Evolutionary conservation across 2,888 invertebrate species (phyloP).

Genomic region (Drosophila multiciliata): DNA sequence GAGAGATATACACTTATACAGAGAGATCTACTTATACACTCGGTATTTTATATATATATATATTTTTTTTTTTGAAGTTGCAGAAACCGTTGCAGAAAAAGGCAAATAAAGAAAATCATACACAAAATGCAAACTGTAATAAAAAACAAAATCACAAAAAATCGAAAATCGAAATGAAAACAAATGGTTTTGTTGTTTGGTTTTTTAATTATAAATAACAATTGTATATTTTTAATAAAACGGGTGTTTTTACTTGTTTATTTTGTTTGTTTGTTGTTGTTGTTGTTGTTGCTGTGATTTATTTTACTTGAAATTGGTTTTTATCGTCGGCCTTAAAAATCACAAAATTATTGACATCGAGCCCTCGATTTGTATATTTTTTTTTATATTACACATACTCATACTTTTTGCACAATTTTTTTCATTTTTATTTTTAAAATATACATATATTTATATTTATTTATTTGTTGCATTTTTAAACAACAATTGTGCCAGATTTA

Average conservation of each 20-base stretch:
- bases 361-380: slow-evolving; percentile 46
- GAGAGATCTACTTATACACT: slow-evolving; percentile 14
- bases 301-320: slow-evolving; percentile 51
- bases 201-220: slow-evolving; percentile 84
- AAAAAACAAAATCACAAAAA: slow-evolving; percentile 55
- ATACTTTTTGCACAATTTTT: slow-evolving; percentile 36
- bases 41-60: background rate
- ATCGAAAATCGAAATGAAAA: slow-evolving; percentile 62
- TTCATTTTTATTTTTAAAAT: background rate
- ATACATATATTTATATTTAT: slow-evolving; percentile 9
- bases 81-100: slow-evolving; percentile 48
- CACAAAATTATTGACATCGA: slow-evolving; percentile 47
- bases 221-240: slow-evolving; percentile 84
- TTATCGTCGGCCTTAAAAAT: slow-evolving; percentile 25
- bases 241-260: slow-evolving; percentile 50
- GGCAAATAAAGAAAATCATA: slow-evolving; percentile 20
- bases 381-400: slow-evolving; percentile 37
- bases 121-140: slow-evolving; percentile 15
- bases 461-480: slow-evolving; percentile 31
- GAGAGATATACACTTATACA: background rate
- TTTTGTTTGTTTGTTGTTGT: slow-evolving; percentile 32
- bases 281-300: slow-evolving; percentile 60
- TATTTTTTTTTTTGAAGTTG: slow-evolving; percentile 1
- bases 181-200: slow-evolving; percentile 68
- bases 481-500: slow-evolving; percentile 43